Evolutionary conservation across 2,797 vertebrate species (phyloP).

Genomic region (Lindbergichthys nudifrons): DNA sequence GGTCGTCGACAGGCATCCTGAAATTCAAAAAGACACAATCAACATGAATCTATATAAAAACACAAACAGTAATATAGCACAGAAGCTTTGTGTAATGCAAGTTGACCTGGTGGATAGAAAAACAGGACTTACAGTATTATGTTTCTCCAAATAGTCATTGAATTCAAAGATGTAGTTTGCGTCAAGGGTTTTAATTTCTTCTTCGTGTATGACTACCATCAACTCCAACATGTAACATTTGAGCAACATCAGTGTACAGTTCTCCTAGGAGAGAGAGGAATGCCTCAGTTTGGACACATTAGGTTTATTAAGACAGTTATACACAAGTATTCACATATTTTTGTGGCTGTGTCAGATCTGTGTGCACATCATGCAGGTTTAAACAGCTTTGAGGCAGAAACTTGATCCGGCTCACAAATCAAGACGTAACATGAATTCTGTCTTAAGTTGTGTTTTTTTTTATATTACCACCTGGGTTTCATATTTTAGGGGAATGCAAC

Average conservation of each 20-base stretch:
- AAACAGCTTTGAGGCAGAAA: not conserved
- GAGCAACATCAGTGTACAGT: conserved; percentile 62
- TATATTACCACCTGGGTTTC: too few species aligned
- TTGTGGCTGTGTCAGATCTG: not conserved
- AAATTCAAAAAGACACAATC: conserved; percentile 56
- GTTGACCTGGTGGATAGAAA: too few species aligned
- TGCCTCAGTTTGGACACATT: conserved; percentile 2
- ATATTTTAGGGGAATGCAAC: too few species aligned
- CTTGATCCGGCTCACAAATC: not conserved
- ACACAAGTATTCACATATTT: not conserved
- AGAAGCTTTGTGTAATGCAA: not conserved
- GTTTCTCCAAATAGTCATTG: too few species aligned
- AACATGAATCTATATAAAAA: not conserved
- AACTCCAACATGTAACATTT: conserved; percentile 82
- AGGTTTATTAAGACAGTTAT: not conserved
- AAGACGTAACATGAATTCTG: not conserved
- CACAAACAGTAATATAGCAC: not conserved
- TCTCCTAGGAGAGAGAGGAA: conserved; percentile 51
- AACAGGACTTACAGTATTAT: conserved; percentile 43
- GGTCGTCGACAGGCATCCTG: conserved; percentile 83
- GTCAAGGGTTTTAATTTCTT: rapidly evolving
- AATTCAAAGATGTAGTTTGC: conserved; percentile 7
- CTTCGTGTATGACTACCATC: conserved; percentile 69
- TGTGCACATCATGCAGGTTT: not conserved
- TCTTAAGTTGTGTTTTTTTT: not conserved